Percentiles rank a stretch among this genome's conserved stretches.
These are phyloP conservation scores for Condylura cristata DNA, from an alignment of 2,113 vertebrate species.

Conservation along the genomic window DNA sequence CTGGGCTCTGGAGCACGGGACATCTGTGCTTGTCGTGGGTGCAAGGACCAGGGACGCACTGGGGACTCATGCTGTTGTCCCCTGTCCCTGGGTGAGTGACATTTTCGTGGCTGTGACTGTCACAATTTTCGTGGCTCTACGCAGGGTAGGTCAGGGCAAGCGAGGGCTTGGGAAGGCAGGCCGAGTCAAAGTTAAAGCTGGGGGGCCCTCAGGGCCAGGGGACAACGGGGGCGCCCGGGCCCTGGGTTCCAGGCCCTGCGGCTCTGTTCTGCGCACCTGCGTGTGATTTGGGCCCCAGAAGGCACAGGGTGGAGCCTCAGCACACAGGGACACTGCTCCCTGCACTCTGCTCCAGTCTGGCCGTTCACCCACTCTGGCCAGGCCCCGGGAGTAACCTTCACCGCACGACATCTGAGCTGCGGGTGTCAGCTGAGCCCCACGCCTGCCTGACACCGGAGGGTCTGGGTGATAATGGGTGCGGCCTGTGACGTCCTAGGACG, in stretches of 20 bases:
- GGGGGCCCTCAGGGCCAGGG: not conserved
- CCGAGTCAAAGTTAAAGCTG: not conserved
- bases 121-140: not conserved
- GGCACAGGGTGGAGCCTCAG: not conserved
- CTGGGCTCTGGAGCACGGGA: not conserved
- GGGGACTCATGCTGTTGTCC: not conserved
- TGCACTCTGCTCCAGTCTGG: not conserved
- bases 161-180: not conserved
- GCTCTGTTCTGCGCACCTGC: not conserved
- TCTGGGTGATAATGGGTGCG: not conserved
- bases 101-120: not conserved
- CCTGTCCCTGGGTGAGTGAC: not conserved
- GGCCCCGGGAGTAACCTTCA: not conserved
- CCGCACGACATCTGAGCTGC: not conserved
- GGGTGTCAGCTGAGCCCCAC: not conserved
- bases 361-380: not conserved
- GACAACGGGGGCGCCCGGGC: not conserved
- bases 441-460: rapidly evolving
- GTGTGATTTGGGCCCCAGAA: not conserved
- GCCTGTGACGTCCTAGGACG: not conserved
- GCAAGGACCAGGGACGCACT: not conserved
- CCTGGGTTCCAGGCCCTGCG: not conserved
- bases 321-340: not conserved
- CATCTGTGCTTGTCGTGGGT: not conserved
- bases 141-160: not conserved